Conservation (phyloP, 2,797 vertebrate genomes). For the Sitta carolinensis region DNA sequence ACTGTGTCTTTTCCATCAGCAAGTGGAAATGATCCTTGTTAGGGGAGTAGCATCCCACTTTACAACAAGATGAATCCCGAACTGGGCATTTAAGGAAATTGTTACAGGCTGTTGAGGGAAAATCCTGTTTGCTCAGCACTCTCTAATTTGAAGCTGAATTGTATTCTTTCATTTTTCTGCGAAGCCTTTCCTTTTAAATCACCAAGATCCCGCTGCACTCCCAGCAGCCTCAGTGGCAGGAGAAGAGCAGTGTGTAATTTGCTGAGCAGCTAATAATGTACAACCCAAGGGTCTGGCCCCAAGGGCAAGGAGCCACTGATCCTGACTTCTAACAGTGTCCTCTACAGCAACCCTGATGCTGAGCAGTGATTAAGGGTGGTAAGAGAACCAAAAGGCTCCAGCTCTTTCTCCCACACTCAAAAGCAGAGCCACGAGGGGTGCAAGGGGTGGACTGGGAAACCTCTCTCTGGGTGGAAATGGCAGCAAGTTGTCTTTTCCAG, state of each 20-base stretch:
- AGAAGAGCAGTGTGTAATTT: background rate
- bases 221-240: background rate
- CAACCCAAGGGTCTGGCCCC: background rate
- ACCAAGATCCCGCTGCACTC: background rate
- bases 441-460: background rate
- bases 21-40: slow-evolving; percentile 21
- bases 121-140: slow-evolving; percentile 43
- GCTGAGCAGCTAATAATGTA: slow-evolving; percentile 17
- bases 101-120: background rate
- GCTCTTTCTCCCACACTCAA: background rate
- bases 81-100: slow-evolving; percentile 54
- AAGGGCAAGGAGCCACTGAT: background rate
- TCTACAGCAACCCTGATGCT: background rate
- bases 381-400: background rate
- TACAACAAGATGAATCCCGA: slow-evolving; percentile 32
- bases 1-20: background rate
- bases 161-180: background rate
- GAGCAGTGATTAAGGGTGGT: background rate
- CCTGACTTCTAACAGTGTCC: background rate
- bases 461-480: background rate
- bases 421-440: rapidly evolving
- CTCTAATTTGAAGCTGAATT: slow-evolving; percentile 12
- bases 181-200: background rate
- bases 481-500: background rate
- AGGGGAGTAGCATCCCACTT: slow-evolving; percentile 40